phyloP scores from a whole-genome alignment of 2,888 invertebrate species.

The Chrysolina haemoptera region DNA sequence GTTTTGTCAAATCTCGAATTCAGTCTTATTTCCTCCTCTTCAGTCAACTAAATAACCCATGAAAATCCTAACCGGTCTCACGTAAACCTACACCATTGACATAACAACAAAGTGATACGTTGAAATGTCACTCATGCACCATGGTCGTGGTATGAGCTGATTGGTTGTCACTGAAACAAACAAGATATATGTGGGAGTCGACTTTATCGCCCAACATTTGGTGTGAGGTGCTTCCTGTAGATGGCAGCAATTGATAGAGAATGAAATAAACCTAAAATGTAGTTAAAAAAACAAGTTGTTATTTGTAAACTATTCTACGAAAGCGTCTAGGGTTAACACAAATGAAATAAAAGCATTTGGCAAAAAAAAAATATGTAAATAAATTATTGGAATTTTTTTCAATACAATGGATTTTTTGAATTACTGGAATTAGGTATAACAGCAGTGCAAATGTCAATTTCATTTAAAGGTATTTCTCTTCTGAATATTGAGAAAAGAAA shows the following conservation, averaged over 20 bases:
- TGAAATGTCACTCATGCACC: neutral
- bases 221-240: neutral
- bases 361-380: too few relatives aligned
- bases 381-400: too few relatives aligned
- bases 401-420: too few relatives aligned
- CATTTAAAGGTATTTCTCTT: too few relatives aligned
- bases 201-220: neutral
- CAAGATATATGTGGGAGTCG: neutral
- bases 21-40: conserved; percentile 17
- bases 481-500: too few relatives aligned
- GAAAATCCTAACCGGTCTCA: conserved; percentile 2
- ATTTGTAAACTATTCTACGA: too few relatives aligned
- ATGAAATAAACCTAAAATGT: too few relatives aligned
- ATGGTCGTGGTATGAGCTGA: neutral
- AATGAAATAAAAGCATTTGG: too few relatives aligned
- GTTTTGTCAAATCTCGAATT: neutral
- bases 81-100: conserved; percentile 13
- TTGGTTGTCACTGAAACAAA: conserved; percentile 1
- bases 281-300: too few relatives aligned
- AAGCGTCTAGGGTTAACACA: too few relatives aligned
- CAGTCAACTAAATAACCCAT: conserved; percentile 8
- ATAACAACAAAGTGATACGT: neutral
- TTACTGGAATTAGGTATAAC: too few relatives aligned
- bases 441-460: too few relatives aligned
- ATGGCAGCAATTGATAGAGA: neutral